Conservation (phyloP, 2,797 vertebrate species). For the Leucoraja ocellata region DNA sequence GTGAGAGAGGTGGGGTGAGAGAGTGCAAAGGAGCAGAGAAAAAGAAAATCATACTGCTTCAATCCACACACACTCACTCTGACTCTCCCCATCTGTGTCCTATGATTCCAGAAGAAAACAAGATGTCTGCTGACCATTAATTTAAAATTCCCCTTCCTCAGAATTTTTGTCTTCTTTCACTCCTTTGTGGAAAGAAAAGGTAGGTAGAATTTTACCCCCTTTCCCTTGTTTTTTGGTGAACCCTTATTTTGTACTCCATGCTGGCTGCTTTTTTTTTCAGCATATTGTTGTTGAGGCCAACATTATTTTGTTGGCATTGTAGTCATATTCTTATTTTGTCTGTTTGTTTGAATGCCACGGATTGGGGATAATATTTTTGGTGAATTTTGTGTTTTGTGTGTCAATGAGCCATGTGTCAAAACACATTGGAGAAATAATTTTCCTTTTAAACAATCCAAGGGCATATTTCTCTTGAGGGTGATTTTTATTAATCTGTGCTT, state of each 20-base stretch:
- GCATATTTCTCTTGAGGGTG: not conserved
- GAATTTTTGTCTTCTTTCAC: slow-evolving; percentile 26
- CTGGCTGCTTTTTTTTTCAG: not conserved
- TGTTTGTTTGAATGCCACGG: slow-evolving; percentile 25
- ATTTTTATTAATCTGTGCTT: slow-evolving; percentile 40
- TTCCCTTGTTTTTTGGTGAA: not conserved
- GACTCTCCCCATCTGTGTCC: not conserved
- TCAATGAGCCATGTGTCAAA: slow-evolving; percentile 45
- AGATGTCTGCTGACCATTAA: slow-evolving; percentile 38
- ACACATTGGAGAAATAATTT: not conserved
- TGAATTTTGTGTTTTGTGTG: slow-evolving; percentile 43
- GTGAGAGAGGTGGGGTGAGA: not conserved
- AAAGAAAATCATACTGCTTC: not conserved
- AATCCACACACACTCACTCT: not conserved
- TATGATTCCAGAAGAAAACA: slow-evolving; percentile 22
- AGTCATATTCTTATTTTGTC: not conserved
- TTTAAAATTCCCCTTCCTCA: slow-evolving; percentile 27
- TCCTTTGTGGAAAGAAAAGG: slow-evolving; percentile 9
- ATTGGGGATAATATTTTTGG: slow-evolving; percentile 42
- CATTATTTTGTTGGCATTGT: not conserved
- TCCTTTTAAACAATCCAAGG: not conserved
- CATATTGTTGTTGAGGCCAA: not conserved
- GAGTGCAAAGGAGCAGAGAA: no score
- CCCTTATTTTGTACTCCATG: not conserved
- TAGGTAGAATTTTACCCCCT: slow-evolving; percentile 28